Percentiles rank a stretch among this genome's conserved stretches.
Evolutionary conservation across 2,113 vertebrate genomes (phyloP).

Genomic region (Caranx melampygus): DNA sequence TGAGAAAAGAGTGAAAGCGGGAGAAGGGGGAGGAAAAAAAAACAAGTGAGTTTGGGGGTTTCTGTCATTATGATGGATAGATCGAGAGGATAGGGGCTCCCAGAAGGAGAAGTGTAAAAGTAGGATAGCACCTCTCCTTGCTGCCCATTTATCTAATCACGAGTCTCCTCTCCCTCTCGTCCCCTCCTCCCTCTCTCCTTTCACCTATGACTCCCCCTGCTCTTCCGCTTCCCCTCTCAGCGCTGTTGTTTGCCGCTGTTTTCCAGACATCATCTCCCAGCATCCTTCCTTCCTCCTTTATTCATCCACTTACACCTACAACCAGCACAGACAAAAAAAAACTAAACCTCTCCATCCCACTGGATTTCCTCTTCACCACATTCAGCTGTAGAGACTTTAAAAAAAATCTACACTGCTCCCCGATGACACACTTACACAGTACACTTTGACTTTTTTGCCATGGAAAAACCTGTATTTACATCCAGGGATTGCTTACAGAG

Average conservation of each 20-base stretch:
- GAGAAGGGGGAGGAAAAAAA: constrained; percentile 5
- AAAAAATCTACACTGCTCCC: constrained; percentile 56
- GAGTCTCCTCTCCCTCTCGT: constrained; percentile 32
- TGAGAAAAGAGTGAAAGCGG: constrained; percentile 12
- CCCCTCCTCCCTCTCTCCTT: constrained; percentile 33
- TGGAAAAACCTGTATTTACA: constrained; percentile 74
- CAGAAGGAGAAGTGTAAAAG: constrained; percentile 78
- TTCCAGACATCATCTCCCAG: constrained; percentile 30
- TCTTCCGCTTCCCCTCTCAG: constrained; percentile 8
- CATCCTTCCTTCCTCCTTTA: constrained; percentile 38
- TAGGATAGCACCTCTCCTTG: constrained; percentile 73
- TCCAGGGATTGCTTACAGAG: constrained; percentile 56
- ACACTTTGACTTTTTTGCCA: constrained; percentile 38
- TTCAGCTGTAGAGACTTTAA: constrained; percentile 39
- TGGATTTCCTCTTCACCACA: constrained; percentile 51
- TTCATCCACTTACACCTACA: constrained; percentile 47
- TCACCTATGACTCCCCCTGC: constrained; percentile 65
- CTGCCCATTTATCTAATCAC: constrained; percentile 75
- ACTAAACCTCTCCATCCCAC: constrained; percentile 59
- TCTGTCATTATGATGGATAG: constrained; percentile 80
- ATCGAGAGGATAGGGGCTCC: constrained; percentile 66
- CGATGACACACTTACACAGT: constrained; percentile 60
- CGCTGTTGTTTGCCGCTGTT: constrained; percentile 25
- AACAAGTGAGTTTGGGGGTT: constrained; percentile 66
- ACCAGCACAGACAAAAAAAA: constrained; percentile 32